Evolutionary conservation across 2,797 vertebrate species (phyloP).

Genomic region (Lateolabrax maculatus): DNA sequence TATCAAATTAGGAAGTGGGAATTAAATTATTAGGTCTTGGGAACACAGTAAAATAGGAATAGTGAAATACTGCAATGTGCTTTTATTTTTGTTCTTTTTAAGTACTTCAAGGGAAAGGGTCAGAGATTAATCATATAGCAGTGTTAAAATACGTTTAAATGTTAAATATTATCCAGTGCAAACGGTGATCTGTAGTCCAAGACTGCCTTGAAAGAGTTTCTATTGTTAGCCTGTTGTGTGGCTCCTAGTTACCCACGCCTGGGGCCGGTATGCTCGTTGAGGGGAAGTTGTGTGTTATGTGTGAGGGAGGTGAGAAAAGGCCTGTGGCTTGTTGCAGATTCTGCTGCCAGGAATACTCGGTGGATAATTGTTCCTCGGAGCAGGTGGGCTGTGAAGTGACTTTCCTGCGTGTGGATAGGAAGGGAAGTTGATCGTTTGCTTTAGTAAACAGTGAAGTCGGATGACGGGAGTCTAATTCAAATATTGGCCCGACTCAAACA

Average conservation of each 20-base stretch:
- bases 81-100: not conserved
- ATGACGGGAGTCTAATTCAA: conserved; percentile 15
- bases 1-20: not conserved
- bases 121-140: not conserved
- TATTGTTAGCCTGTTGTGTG: conserved; percentile 46
- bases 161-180: not conserved
- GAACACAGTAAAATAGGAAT: not conserved
- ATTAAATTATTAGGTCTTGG: not conserved
- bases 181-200: not conserved
- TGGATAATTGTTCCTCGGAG: conserved; percentile 32
- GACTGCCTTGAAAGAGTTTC: conserved; percentile 41
- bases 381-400: conserved; percentile 50
- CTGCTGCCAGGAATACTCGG: conserved; percentile 47
- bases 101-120: not conserved
- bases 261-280: conserved; percentile 43
- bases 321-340: conserved; percentile 54
- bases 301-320: conserved; percentile 66
- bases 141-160: not conserved
- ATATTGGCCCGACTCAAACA: conserved; percentile 44
- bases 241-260: conserved; percentile 47
- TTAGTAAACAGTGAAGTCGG: conserved; percentile 19
- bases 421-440: conserved; percentile 27
- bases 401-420: conserved; percentile 20
- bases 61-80: not conserved
- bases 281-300: conserved; percentile 43